Percentiles rank a stretch among this genome's conserved stretches.
These are phyloP conservation scores for Geotria australis DNA, from an alignment of 2,797 vertebrate genomes.

Conservation along the genomic window DNA sequence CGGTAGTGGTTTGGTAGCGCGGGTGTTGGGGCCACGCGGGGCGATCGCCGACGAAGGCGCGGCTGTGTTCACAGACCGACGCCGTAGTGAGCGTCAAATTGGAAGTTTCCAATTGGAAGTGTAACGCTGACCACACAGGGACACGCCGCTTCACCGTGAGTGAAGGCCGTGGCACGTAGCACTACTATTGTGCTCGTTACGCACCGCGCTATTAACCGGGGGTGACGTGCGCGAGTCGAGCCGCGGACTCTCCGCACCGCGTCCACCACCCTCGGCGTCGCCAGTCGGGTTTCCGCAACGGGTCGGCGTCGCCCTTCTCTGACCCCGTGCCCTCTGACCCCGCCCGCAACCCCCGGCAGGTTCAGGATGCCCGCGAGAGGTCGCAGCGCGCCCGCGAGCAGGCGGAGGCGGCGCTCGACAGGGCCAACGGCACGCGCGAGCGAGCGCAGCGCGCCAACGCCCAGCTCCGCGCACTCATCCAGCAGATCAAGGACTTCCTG, in stretches of 20 bases:
- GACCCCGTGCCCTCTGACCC: neutral
- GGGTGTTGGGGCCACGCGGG: too few species aligned
- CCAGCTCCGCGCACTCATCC: constrained; percentile 67
- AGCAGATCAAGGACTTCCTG: constrained; percentile 62
- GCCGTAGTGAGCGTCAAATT: too few species aligned
- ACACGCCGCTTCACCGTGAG: too few species aligned
- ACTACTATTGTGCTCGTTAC: too few species aligned
- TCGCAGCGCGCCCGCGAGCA: constrained; percentile 41
- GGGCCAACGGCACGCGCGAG: constrained; percentile 44
- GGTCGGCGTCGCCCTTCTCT: neutral
- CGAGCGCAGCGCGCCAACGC: constrained; percentile 61
- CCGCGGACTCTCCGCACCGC: neutral
- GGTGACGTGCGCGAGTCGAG: too few species aligned
- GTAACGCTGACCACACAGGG: too few species aligned
- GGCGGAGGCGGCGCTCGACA: constrained; percentile 49
- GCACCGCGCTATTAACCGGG: too few species aligned
- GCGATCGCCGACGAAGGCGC: too few species aligned
- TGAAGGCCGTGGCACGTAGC: too few species aligned
- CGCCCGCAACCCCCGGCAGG: constrained; percentile 9
- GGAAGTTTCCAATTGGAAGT: too few species aligned
- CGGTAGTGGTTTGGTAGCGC: too few species aligned
- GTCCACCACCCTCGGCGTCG: neutral
- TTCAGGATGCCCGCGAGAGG: constrained; percentile 46
- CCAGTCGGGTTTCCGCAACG: neutral
- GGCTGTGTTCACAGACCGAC: too few species aligned